A percentile compares a stretch with the other conserved stretches of the same genome.
These are phyloP conservation scores for Metaphire vulgaris DNA, from an alignment of 1,140 invertebrate genomes.

Conservation along the genomic window DNA sequence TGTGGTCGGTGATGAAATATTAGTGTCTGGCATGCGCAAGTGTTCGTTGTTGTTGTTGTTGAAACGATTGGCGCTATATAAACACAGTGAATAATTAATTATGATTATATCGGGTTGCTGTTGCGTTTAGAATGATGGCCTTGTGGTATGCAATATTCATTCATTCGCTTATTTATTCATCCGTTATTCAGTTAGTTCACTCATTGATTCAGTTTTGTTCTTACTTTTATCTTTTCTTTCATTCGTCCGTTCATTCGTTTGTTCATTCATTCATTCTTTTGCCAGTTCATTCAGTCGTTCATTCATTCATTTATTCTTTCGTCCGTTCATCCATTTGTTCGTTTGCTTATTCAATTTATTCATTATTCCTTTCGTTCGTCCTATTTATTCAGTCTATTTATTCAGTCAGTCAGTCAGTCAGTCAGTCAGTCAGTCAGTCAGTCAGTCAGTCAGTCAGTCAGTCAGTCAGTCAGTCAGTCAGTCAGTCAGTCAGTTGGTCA, in stretches of 20 bases:
- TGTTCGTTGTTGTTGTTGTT: too few species aligned
- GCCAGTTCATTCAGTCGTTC: background rate
- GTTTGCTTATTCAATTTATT: background rate
- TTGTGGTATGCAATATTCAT: background rate
- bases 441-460: too few species aligned
- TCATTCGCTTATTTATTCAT: background rate
- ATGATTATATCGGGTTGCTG: background rate
- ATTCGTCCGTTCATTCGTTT: background rate
- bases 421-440: background rate
- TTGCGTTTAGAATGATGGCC: background rate
- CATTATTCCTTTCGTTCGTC: background rate
- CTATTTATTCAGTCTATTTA: background rate
- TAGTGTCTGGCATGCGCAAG: too few species aligned
- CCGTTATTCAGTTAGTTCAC: background rate
- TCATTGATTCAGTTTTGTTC: background rate
- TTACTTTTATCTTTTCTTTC: background rate
- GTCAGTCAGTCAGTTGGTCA: too few species aligned
- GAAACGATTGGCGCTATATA: too few species aligned
- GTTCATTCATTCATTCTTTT: background rate
- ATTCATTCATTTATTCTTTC: background rate
- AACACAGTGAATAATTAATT: too few species aligned
- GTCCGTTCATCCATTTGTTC: background rate
- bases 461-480: too few species aligned
- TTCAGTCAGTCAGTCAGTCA: background rate
- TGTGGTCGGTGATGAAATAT: too few species aligned